Base-by-base conservation (phyloP, 2,888 invertebrate genomes). In the Cecidostiba fungosa region DNA sequence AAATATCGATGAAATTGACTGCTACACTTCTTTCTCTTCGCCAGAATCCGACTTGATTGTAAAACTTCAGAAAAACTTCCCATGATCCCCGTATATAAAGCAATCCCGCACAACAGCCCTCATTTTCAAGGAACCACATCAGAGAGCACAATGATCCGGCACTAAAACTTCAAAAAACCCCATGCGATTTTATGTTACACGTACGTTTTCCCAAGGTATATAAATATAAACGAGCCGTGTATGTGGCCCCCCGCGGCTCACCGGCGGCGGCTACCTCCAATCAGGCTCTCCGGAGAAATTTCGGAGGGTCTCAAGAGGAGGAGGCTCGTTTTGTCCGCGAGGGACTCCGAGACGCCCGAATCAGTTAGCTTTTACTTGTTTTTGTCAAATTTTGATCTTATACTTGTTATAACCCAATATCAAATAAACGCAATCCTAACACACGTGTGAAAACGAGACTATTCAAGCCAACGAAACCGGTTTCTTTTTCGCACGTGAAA, bases 291-390 rank as follows among this genome's bases (percentile, higher is more conserved):
- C 50, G 74, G 4, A 69, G 26, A n/a, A 23, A n/a, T 76, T 76
- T 82, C 26, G 43, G 23, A 39, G 50, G 29, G 32, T 26, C 66
- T 39, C 36, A n/a, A n/a, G n/a, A n/a, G n/a, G 43, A 26, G 69
- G 0, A 69, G 26, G 29, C 66, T 77, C 66, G 29, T 70, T 70
- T 79, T n/a, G 19, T n/a, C 14, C 1, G 23, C 36, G 62, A 66
- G 78, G 66, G 62, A 79, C 78, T 62, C 50, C 54, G 88, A 89
- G 88, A 90, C 89, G 91, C 91, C 91, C 89, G 89, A 91, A 91
- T 91, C 91, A 91, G 91, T 91, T 91, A 91, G 90, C 89, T 88
- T 43, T 43, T 43, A 43, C 12, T 10, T 16, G 19, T 2, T 16
- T 50, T 50, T 19, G 19, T 50, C 50, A 19, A 50, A 50, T 19